Percentiles rank a stretch among this genome's conserved stretches.
phyloP scores from a whole-genome alignment of 2,888 invertebrate genomes.

The Rhorus exstirpatorius region DNA sequence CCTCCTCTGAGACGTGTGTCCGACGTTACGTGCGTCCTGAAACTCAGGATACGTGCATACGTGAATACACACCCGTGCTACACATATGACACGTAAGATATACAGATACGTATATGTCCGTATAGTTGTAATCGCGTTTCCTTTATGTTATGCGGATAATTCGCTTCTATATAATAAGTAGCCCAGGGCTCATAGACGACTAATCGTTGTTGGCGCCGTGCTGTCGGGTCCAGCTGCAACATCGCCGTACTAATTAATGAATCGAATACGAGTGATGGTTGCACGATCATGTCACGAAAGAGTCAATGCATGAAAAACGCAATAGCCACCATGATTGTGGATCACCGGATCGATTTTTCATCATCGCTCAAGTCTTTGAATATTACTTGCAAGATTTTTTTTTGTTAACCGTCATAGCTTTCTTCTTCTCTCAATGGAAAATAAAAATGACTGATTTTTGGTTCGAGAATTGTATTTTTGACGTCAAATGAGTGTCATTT shows the following conservation, averaged over 20 bases:
- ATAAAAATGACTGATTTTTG: too few relatives aligned
- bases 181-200: constrained; percentile 29
- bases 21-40: constrained; percentile 39
- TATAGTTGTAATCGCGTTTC: constrained; percentile 74
- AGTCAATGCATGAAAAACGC: constrained; percentile 1
- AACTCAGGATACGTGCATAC: background rate
- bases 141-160: constrained; percentile 65
- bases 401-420: too few relatives aligned
- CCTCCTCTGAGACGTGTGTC: constrained; percentile 62
- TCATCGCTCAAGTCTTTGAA: background rate
- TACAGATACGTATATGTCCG: constrained; percentile 72
- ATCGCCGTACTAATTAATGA: constrained; percentile 59
- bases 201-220: constrained; percentile 63
- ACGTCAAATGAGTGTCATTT: too few relatives aligned
- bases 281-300: constrained; percentile 45
- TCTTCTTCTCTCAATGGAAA: too few relatives aligned
- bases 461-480: too few relatives aligned
- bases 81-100: constrained; percentile 42
- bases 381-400: too few relatives aligned
- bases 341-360: background rate
- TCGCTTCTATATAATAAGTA: constrained; percentile 30
- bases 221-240: constrained; percentile 60
- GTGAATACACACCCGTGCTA: background rate
- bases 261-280: constrained; percentile 21
- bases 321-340: background rate